Evolutionary conservation across 2,113 vertebrate species (phyloP).

Genomic region (Myotis davidii): DNA sequence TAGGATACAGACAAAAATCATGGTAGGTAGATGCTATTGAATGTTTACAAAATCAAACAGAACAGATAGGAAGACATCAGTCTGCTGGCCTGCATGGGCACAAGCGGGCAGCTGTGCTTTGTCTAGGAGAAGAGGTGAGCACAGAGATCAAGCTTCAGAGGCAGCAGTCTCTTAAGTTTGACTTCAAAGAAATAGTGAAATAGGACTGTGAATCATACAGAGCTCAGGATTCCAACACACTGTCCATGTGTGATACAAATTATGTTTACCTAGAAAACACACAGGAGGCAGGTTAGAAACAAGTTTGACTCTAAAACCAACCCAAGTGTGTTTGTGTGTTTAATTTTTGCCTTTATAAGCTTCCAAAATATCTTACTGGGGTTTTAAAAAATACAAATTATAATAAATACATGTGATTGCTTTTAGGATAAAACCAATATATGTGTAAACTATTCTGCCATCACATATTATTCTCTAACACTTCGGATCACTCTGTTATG

Average conservation of each 20-base stretch:
- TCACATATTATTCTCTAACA: neutral
- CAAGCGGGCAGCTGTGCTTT: neutral
- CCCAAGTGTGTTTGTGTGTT: neutral
- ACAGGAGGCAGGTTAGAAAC: neutral
- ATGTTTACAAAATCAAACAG: neutral
- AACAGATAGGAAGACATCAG: conserved; percentile 46
- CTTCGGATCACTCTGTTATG: neutral
- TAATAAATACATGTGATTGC: neutral
- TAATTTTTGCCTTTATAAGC: neutral
- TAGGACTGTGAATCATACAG: neutral
- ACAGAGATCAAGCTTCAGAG: neutral
- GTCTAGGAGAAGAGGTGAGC: conserved; percentile 10
- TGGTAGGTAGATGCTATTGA: neutral
- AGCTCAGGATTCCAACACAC: neutral
- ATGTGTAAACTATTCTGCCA: neutral
- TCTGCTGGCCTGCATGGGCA: neutral
- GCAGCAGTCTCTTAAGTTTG: neutral
- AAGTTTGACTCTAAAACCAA: neutral
- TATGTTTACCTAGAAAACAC: neutral
- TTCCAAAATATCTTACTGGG: neutral
- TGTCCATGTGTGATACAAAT: neutral
- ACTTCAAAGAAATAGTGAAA: neutral
- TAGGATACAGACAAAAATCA: neutral
- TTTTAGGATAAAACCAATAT: neutral
- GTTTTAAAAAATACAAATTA: neutral